Base-by-base conservation (phyloP, 2,888 invertebrate species). In the Petrolisthes cinctipes region DNA sequence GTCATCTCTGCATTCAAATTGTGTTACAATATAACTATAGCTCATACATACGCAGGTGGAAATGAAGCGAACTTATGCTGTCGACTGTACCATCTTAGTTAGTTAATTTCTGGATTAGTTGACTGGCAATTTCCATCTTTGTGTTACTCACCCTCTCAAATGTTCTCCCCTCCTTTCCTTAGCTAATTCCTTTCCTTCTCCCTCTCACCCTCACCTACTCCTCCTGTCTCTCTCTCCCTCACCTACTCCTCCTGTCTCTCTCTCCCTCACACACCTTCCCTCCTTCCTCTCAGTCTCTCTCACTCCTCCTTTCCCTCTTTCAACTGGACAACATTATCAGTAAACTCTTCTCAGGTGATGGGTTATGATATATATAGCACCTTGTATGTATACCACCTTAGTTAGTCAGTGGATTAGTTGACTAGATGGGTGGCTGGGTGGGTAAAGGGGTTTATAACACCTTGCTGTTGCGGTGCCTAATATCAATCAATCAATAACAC, bases 261-360 rank as follows among this genome's bases (percentile, higher is more conserved):
- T 37, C 51, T 76, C 37, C 51, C 76, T 5, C 76, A 6, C 76
- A 20, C 76, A 23, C 5, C 37, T 76, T 37, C 14, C 37, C 5
- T 37, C 76, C 11, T 11, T 6, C 14, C 76, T 37, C 37, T 20
- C 11, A 7, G 1, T 9, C 37, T 37, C 11, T 23, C 37, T 37
- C 11, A 37, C 76, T 76, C 76, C n/a, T n/a, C n/a, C 20, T 76
- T 51, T 76, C 23, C 51, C 37, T 76, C 76, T 76, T 6, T 76
- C 76, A 11, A 94, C 94, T 99, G 91, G 98, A 98, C 89, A 97
- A 96, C 92, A 98, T 98, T 7, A 96, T 99, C 85, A 97, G 97
- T 93, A 98, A 98, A 93, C 94, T 99, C 17, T 99, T 99, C 92
- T 95, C 96, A 91, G 95, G 94, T 92, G 91, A 81, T 85, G 83